Base-by-base conservation (phyloP, 2,797 vertebrate genomes). In the Coranthus polyacanthus region DNA sequence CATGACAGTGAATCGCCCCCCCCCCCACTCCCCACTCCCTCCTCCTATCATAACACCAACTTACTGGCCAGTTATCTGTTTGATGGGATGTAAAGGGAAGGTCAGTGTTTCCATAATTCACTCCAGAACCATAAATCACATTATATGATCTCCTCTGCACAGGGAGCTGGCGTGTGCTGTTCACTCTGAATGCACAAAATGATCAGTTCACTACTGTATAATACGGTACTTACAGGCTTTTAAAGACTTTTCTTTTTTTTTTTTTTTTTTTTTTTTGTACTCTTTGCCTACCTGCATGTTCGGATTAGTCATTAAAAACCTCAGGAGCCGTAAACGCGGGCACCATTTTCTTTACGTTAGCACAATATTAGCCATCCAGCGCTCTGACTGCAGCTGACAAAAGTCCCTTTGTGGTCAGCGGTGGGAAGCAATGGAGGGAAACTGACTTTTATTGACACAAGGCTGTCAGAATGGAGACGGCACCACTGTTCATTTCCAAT, bases 21-120 rank as follows among this genome's bases (percentile, higher is more conserved):
- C 2, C 38, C 20, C 8, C 21, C 17, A n/a, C n/a, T 11, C 16
- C 22, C 57, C 8, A 4, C 60, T 43, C n/a, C 72, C 78, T 32
- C 70, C 49, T 66, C 56, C 84, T 81, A 86, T 88, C 89, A 86
- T 83, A 88, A 88, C 83, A 87, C 72, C 88, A 86, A 83, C 89
- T 91, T 89, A 89, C 80, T 70, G 85, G 77, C 86, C 88, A 79
- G 84, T 91, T 89, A 90, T 92, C 86, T 80, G 89, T 86, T 89
- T 90, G 91, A 92, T 90, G 80, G 87, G 88, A 90, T 86, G 89
- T 85, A 90, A 88, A 88, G 78, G 83, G 89, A 92, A 91, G 90
- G 91, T 92, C 91, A 89, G 83, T 86, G 89, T 89, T 91, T 92
- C 88, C 86, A 90, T 93, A 92, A 93, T 92, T 90, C 87, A 84